Percentiles rank a stretch among this genome's conserved stretches.
Evolutionary conservation across 2,113 vertebrate genomes (phyloP).

Genomic region (Pionites leucogaster): DNA sequence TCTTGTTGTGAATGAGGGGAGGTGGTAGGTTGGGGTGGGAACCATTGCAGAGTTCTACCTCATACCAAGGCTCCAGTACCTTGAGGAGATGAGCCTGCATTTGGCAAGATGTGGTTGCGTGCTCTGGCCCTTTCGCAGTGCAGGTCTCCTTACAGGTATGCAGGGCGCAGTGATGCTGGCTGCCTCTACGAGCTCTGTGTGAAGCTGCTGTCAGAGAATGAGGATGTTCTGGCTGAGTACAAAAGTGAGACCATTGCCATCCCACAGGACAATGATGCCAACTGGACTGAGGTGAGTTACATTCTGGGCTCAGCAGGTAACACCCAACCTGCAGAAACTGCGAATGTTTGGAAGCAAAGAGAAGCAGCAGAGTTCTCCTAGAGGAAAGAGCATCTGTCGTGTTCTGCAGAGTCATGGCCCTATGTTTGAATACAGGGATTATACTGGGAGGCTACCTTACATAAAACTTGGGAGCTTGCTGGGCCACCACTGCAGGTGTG

Average conservation of each 20-base stretch:
- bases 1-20: not conserved
- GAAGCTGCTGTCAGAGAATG: slow-evolving; percentile 73
- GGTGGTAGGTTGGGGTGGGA: not conserved
- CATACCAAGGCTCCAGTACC: not conserved
- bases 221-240: slow-evolving; percentile 76
- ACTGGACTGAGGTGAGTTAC: slow-evolving; percentile 72
- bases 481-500: not conserved
- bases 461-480: not conserved
- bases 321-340: not conserved
- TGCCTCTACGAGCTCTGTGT: slow-evolving; percentile 76
- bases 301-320: not conserved
- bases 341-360: not conserved
- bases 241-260: slow-evolving; percentile 73
- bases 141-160: slow-evolving; percentile 66
- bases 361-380: not conserved
- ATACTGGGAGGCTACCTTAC: not conserved
- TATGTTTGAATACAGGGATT: not conserved
- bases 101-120: not conserved
- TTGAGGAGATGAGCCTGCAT: not conserved
- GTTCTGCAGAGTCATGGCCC: not conserved
- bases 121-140: not conserved
- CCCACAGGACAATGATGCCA: slow-evolving; percentile 26
- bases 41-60: not conserved
- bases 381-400: not conserved
- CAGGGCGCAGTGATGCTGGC: slow-evolving; percentile 69